phyloP scores from a whole-genome alignment of 2,888 invertebrate species.

The Autographa gamma region DNA sequence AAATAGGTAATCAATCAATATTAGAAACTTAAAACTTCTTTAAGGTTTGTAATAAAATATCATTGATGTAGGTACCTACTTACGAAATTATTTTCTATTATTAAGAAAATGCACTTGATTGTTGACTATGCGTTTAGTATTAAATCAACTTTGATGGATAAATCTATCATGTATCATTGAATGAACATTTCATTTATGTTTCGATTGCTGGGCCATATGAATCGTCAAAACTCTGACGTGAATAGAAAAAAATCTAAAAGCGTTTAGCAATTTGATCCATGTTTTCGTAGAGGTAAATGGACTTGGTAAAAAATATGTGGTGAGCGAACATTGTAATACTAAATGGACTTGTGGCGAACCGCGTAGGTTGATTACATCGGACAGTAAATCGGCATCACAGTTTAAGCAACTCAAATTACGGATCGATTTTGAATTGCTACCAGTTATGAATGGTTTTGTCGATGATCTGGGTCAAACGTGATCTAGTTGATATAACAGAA shows the following conservation, averaged over 20 bases:
- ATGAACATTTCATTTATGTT: slow-evolving; percentile 27
- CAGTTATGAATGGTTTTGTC: slow-evolving; percentile 11
- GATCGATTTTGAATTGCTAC: slow-evolving; percentile 12
- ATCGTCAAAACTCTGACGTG: slow-evolving; percentile 23
- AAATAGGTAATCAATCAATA: background rate
- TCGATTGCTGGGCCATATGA: slow-evolving; percentile 22
- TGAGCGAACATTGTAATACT: slow-evolving; percentile 19
- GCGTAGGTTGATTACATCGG: slow-evolving; percentile 44
- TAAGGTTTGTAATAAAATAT: background rate
- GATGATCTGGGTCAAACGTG: slow-evolving; percentile 9
- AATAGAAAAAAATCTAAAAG: slow-evolving; percentile 32
- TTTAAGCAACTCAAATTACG: slow-evolving; percentile 16
- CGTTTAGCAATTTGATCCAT: slow-evolving; percentile 41
- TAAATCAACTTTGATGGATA: slow-evolving; percentile 29
- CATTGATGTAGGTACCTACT: too few relatives aligned
- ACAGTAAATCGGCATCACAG: slow-evolving; percentile 20
- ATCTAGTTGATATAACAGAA: slow-evolving; percentile 15
- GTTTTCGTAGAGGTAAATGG: slow-evolving; percentile 49
- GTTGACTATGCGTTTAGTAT: slow-evolving; percentile 25
- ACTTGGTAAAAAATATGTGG: slow-evolving; percentile 43
- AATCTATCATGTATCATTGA: slow-evolving; percentile 18
- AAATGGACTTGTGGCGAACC: slow-evolving; percentile 45
- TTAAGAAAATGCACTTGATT: background rate
- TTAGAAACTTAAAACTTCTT: background rate
- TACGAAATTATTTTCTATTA: background rate